Evolutionary conservation across 2,888 invertebrate genomes (phyloP).

Genomic region (Rhyacophila evoluta): DNA sequence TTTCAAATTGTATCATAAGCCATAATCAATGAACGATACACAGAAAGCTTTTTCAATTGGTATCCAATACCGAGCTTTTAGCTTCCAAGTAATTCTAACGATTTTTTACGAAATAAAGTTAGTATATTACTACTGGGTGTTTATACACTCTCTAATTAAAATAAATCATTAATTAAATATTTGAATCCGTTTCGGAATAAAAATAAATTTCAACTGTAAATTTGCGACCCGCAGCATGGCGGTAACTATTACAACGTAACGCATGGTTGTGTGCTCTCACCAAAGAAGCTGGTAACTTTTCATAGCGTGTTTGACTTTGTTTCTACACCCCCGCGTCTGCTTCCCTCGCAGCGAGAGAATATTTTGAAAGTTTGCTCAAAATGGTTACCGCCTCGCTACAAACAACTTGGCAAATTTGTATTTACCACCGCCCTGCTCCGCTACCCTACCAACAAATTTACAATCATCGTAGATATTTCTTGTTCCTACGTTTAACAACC

Average conservation of each 20-base stretch:
- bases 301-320: constrained; percentile 15
- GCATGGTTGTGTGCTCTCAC: not conserved
- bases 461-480: constrained; percentile 19
- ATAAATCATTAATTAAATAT: too few species aligned
- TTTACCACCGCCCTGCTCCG: not conserved
- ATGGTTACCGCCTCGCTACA: not conserved
- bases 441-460: constrained; percentile 5
- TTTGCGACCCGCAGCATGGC: not conserved
- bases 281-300: not conserved
- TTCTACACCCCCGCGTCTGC: not conserved
- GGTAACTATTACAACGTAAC: not conserved
- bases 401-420: constrained; percentile 19
- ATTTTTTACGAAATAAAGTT: too few species aligned
- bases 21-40: too few species aligned
- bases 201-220: too few species aligned
- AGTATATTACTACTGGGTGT: too few species aligned
- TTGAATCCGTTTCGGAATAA: too few species aligned
- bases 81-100: too few species aligned
- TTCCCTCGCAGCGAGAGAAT: not conserved
- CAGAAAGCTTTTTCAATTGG: too few species aligned
- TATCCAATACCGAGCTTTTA: too few species aligned
- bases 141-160: too few species aligned
- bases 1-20: too few species aligned
- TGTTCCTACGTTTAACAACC: not conserved
- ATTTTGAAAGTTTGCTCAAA: constrained; percentile 11